Percentiles rank a stretch among this genome's conserved stretches.
phyloP scores from a whole-genome alignment of 2,113 vertebrate genomes.

The Myocastor coypus region DNA sequence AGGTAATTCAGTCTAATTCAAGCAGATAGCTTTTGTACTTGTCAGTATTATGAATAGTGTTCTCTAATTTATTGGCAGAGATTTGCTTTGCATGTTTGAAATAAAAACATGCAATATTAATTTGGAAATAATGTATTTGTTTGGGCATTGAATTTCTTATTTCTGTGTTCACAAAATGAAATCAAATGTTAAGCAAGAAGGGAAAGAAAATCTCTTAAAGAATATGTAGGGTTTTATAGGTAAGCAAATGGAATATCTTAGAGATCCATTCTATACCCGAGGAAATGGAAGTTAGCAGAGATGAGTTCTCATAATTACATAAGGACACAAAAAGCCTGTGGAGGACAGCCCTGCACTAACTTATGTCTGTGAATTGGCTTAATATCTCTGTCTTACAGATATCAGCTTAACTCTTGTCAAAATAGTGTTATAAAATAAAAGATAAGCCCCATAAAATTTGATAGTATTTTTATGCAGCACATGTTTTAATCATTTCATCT shows the following conservation, averaged over 20 bases:
- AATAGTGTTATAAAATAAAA: background rate
- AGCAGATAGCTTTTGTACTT: constrained; percentile 8
- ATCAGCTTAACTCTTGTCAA: background rate
- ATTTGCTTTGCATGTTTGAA: background rate
- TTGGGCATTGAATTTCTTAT: background rate
- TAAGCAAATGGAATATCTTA: background rate
- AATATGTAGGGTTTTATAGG: background rate
- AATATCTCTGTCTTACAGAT: background rate
- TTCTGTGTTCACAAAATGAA: background rate
- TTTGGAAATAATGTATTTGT: constrained; percentile 1
- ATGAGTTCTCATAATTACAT: background rate
- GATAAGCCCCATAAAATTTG: background rate
- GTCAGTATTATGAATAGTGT: background rate
- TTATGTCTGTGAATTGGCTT: background rate
- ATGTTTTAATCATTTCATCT: background rate
- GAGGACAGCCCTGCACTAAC: background rate
- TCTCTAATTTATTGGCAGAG: background rate
- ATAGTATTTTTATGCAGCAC: background rate
- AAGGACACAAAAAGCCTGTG: no score
- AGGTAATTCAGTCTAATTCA: background rate
- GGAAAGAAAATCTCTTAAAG: background rate
- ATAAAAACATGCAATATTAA: background rate
- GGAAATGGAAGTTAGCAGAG: background rate
- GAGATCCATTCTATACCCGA: background rate
- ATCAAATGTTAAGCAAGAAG: constrained; percentile 7